Evolutionary conservation across 2,888 invertebrate species (phyloP), one percentile per base, ranked within the genome.

Genomic region (Nymphalis c-album): DNA sequence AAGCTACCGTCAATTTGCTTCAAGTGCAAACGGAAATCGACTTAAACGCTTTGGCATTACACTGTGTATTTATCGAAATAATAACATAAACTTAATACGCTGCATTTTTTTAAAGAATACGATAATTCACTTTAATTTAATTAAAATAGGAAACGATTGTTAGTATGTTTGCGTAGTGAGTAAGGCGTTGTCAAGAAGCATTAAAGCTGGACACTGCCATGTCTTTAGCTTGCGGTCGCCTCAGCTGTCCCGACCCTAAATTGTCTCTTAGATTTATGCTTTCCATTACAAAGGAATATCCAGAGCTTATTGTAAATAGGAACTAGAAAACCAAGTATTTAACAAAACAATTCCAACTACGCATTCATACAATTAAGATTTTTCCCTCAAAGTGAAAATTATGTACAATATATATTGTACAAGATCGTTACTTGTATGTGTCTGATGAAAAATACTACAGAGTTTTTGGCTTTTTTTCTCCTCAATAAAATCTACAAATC

Each of bases 251-350:
- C 80, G 81, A 82, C 82, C 84, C 85, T 84, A 85, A 87, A 87
- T 86, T 88, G 87, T 87, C 87, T 85, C 82, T 80, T 80, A 86
- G 86, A 89, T 89, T 89, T 88, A 89, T 88, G 86, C 84, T 80
- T 83, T 86, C 86, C 83, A 88, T 88, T 87, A 86, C 82, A 65
- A 20, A 35, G 45, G 51, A 26, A 67, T 48, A 57, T 63, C 45
- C 59, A 55, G 65, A 45, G 47, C 53, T 66, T 61, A 51, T 53
- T 61, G 53, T 51, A 60, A 60, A 35, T 22, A 40, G 31, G 47
- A 62, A 62, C 22, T 50, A 67, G 22, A 57, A 50, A 62, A 62
- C 48, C 40, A 26, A 47, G 57, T 22, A 45, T 45, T 22, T 46
- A 58, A 45, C 51, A 35, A 47, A 51, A 55, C 7, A 6, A 22